Base-by-base conservation (phyloP, 37 sponge, comb jelly and placozoan genomes). In the Axinella damicornis region DNA sequence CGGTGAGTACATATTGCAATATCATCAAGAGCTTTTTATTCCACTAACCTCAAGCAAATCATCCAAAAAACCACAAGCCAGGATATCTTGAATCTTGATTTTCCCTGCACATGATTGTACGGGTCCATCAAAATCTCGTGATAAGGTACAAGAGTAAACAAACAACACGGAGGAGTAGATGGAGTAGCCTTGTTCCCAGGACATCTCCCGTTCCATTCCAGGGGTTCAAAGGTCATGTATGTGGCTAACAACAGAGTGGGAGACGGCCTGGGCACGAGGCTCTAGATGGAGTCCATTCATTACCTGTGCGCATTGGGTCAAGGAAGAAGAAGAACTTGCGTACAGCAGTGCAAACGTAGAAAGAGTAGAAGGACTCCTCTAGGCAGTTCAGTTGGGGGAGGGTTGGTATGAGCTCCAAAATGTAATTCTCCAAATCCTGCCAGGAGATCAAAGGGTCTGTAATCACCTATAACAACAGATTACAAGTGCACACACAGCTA, bases 301-400 rank as follows among this genome's bases (percentile, higher is more conserved):
- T 21, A 88, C 98, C 99, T 58, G 97, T 96, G 22, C 92, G 71
- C 78, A 96, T 76, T 32, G 99, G 97, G 71, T 98, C 99, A 19
- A 98, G 89, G 63, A 98, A 96, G 81, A 98, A 98, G 79, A 98
- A 98, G 92, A 98, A 98, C 73, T 96, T 96, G 58, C 99, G 54
- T 0, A 98, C 99, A 15, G 99, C 99, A n/a, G 99, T 98, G 69
- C 99, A 98, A 22, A 98, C 97, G 69, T 96, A 98, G 88, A 98
- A 98, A 22, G 95, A 92, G 75, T 98, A 96, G 73, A 98, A 98
- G 17, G 95, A 94, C 73, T 94, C 94, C 70, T 98, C 99, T 13
- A 98, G 93, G 46, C 93, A 89, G 38, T 85, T 90, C 31, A 98
- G 92, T 34, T 96, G 99, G 9, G 97, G 96, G 11, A 98, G 93